Evolutionary conservation across 2,113 vertebrate genomes (phyloP), one percentile per base, ranked within the genome.

Genomic region (Pseudorhombus dupliciocellatus): DNA sequence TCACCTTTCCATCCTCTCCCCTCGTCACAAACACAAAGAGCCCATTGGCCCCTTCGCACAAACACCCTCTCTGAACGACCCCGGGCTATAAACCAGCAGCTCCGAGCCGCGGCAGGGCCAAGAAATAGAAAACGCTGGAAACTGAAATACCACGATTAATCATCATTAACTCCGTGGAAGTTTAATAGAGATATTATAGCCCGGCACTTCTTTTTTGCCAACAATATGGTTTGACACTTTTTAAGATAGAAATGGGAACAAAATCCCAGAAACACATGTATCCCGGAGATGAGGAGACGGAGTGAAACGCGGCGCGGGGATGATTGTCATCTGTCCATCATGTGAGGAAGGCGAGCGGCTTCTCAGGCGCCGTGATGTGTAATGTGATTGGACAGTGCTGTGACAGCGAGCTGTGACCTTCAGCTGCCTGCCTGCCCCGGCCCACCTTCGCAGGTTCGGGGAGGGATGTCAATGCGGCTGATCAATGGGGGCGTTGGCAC

Each of bases 331-430:
- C 87, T 92, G 88, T 93, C 93, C 88, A 66, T 94, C 92, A 93
- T 48, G 51, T 62, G 61, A 59, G 65, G 66, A 58, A 82, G 88
- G 84, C 81, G 65, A 68, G 72, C 62, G 22, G 83, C 75, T 72
- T 63, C 83, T 87, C 73, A 73, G 80, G 77, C 69, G 87, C 26
- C 77, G 16, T 84, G 75, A 88, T 77, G 73, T 28, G 71, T 93
- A 94, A 93, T 92, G 69, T 54, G 81, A 86, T 86, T 71, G 92
- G 93, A 93, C 93, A 89, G 84, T 70, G 85, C 88, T 88, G 87
- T 92, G 93, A 94, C 91, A 91, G 91, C 40, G 81, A 88, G 87
- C 88, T 84, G 84, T 93, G 92, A 94, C 93, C 93, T 94, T 94
- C 92, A 93, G 90, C 91, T 90, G 90, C 85, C 85, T 86, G 77